phyloP scores from a whole-genome alignment of 2,113 vertebrate genomes.

The Anser cygnoides region DNA sequence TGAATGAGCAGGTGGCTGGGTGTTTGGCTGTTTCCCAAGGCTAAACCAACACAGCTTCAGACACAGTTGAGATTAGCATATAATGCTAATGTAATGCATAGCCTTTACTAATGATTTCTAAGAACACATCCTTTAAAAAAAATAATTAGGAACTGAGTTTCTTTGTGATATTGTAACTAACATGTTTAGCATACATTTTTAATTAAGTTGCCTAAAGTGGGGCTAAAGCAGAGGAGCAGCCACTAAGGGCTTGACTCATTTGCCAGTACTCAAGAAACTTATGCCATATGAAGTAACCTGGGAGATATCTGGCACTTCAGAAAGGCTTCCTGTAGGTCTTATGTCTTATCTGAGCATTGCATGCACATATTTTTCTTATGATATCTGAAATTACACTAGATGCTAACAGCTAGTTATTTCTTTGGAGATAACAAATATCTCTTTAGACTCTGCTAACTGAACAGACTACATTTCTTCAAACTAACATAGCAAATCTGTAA shows the following conservation, averaged over 20 bases:
- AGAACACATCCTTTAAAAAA: background rate
- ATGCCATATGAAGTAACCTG: background rate
- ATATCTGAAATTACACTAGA: background rate
- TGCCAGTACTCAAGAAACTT: accelerated
- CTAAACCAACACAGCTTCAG: background rate
- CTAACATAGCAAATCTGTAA: background rate
- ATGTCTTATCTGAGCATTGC: background rate
- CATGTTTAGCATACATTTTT: background rate
- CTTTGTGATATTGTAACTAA: background rate
- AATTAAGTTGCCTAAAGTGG: background rate
- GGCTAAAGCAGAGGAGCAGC: background rate
- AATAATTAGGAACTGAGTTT: background rate
- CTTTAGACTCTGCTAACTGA: background rate
- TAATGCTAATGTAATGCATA: background rate
- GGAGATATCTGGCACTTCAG: background rate
- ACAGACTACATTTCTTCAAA: background rate
- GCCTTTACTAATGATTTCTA: background rate
- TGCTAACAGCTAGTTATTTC: background rate
- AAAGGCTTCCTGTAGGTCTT: background rate
- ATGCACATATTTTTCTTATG: background rate
- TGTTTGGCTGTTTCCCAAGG: background rate
- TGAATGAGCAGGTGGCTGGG: background rate
- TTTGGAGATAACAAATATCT: too few species aligned
- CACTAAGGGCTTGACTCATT: background rate
- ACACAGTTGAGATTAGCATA: background rate